These are phyloP conservation scores for Semaprochilodus insignis DNA, from an alignment of 2,797 vertebrate species.

Conservation along the genomic window DNA sequence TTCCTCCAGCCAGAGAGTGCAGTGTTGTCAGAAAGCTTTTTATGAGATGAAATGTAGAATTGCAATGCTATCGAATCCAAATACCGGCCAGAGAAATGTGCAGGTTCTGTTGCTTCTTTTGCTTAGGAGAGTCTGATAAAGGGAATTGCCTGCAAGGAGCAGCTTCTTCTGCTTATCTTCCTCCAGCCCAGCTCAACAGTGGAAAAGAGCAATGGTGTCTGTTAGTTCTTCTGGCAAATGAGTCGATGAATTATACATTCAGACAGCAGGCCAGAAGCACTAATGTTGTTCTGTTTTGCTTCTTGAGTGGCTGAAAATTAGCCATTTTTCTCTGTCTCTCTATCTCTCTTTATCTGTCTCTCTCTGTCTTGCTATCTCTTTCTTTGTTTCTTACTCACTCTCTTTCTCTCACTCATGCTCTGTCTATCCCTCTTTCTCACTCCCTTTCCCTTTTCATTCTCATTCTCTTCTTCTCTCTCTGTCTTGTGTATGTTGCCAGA, in stretches of 20 bases:
- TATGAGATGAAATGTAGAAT: constrained; percentile 35
- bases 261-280: constrained; percentile 40
- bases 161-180: not conserved
- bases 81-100: not conserved
- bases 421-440: not conserved
- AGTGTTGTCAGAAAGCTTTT: constrained; percentile 28
- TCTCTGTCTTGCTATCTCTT: constrained; percentile 22
- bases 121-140: constrained; percentile 12
- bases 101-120: constrained; percentile 15
- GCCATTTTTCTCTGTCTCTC: constrained; percentile 11
- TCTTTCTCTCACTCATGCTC: not conserved
- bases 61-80: constrained; percentile 11
- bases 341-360: constrained; percentile 14
- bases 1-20: constrained; percentile 18
- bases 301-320: constrained; percentile 44
- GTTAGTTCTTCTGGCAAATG: constrained; percentile 42
- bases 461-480: not conserved
- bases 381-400: constrained; percentile 35
- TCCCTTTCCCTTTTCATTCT: not conserved
- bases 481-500: not conserved
- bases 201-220: constrained; percentile 17
- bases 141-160: not conserved
- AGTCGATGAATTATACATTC: constrained; percentile 50
- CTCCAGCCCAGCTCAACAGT: constrained; percentile 7
- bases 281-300: constrained; percentile 47